Evolutionary conservation across 2,797 vertebrate species (phyloP), one percentile per base, ranked within the genome.

Genomic region (Enteromius argenteus): DNA sequence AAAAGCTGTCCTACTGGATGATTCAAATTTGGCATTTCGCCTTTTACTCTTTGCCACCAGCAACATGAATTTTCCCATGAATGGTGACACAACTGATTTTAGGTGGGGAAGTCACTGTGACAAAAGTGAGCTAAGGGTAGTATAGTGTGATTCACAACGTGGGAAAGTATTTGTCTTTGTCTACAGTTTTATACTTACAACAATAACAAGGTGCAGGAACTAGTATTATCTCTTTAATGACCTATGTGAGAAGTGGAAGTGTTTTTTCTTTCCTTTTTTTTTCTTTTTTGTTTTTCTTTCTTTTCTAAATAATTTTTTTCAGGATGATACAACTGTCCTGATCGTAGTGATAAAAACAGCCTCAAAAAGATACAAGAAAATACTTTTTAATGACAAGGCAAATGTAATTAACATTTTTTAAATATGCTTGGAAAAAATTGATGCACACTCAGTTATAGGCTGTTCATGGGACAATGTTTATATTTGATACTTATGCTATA

Each of bases 51-150:
- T 89, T 53, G 91, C 93, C 71, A 10, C 85, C 79, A 92, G 94
- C 92, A 87, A 86, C 84, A 69, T 46, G 75, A 82, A 91, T 92
- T 94, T 95, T 95, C 94, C 93, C 94, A 94, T 93, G 90, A 88
- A 86, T 84, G 80, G 77, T 80, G 87, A 90, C 90, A 88, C 84
- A 88, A 86, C 83, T 84, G 82, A 88, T 89, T 87, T 88, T 79
- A 90, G 86, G 80, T 87, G 84, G 85, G 91, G 88, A 91, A 92
- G 89, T 90, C 88, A 90, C 67, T 83, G 89, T 91, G 90, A 92
- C 91, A 94, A 93, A 93, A 89, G 90, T 88, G 81, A 69, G 66
- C 35, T 78, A 32, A 85, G 60, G 79, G 81, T 77, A 89, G 84
- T 87, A 80, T 78, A 71, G 68, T 85, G 68, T 91, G 87, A 94